Evolutionary conservation across 2,888 invertebrate species (phyloP), one percentile per base, ranked within the genome.

Genomic region (Poecilobothrus nobilitatus): DNA sequence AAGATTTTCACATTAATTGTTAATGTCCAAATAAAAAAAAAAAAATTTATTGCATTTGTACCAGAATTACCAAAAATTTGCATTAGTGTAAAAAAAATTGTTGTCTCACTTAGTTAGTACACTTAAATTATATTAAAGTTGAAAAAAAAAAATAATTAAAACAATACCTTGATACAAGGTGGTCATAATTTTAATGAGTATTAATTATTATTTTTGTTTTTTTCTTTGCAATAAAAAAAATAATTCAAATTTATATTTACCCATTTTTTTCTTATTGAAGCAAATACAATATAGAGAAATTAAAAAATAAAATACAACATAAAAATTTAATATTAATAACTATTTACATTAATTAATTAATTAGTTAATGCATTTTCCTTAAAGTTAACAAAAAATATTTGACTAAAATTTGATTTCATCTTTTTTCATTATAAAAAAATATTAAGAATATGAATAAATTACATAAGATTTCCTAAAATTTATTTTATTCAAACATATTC

Each of bases 401-500:
- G 68, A 70, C 9, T 68, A 65, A 64, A 69, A 69, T 67, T 67
- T 27, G 34, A 61, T 68, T 22, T 71, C 34, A 65, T 37, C 10
- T 34, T 34, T 65, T 63, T 66, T 69, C 34, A 18, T 53, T 53
- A 12, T 8, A 41, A 41, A 41, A 9, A 41, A 41, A 41, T n/a
- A 37, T 37, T 37, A 15, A 41, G 7, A 41, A 12, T 12, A 41
- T 12, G 15, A 41, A 41, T 6, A 12, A 27, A 27, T 27, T 27
- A 5, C 2, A 53, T 53, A n/a, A 33, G 18, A 34, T 33, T 65
- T 34, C 34, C 65, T 37, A n/a, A 6, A 12, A 10, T 63, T 33
- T 21, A 67, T 67, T 34, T n/a, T 63, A 66, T 37, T 73, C 81
- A 93, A 81, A 94, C 94, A 83, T 94, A 94, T 82, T 94, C 94